A percentile compares a stretch with the other conserved stretches of the same genome.
Evolutionary conservation across 2,113 vertebrate species (phyloP).

Genomic region (Poeciliopsis prolifica): DNA sequence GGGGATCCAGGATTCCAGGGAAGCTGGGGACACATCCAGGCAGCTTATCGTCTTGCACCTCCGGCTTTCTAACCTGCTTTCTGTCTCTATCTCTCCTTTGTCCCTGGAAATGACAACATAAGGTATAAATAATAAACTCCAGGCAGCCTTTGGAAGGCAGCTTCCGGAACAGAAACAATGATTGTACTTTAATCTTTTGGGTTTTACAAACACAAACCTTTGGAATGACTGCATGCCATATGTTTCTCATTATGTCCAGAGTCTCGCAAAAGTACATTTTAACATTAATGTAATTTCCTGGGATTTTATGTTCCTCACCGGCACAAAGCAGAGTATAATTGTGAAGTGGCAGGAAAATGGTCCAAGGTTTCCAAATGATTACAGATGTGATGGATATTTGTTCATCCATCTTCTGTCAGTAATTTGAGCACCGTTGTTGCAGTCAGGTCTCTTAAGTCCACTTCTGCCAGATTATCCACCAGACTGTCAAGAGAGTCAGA

Average conservation of each 20-base stretch:
- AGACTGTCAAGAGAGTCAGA: not conserved
- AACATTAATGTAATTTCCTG: not conserved
- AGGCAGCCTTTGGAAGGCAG: conserved; percentile 38
- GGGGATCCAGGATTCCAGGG: conserved; percentile 46
- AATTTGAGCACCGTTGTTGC: not conserved
- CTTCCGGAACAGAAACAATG: conserved; percentile 37
- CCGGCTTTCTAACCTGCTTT: not conserved
- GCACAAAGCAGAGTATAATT: not conserved
- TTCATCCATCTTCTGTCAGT: not conserved
- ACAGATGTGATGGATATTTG: not conserved
- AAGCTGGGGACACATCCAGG: conserved; percentile 47
- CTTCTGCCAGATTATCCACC: no score
- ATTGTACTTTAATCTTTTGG: conserved; percentile 23
- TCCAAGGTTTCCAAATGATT: not conserved
- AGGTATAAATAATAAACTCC: conserved; percentile 45
- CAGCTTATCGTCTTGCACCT: conserved; percentile 7
- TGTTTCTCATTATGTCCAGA: not conserved
- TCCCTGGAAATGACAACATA: conserved; percentile 11
- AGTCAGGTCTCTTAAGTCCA: not conserved
- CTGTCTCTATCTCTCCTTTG: conserved; percentile 22
- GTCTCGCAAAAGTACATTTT: not conserved
- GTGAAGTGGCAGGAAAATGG: not conserved
- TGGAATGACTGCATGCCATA: not conserved
- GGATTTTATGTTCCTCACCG: not conserved
- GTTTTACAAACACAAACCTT: conserved; percentile 1